Percentiles rank a stretch among this genome's conserved stretches.
Evolutionary conservation across 2,797 vertebrate species (phyloP).

Genomic region (Pangasius djambal): DNA sequence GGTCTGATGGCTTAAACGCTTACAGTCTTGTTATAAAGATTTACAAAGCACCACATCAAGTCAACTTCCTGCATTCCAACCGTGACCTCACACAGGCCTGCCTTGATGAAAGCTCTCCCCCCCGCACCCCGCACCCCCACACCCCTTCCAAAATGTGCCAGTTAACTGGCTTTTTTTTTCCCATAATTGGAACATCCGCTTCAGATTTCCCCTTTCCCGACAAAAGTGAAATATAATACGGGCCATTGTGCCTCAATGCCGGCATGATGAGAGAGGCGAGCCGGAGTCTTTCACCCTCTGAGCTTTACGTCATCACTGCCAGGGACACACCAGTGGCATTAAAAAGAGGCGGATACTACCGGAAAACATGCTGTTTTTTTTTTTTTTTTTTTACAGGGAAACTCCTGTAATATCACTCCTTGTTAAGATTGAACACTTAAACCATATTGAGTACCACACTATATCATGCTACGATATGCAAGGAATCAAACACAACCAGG

Average conservation of each 20-base stretch:
- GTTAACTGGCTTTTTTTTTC: constrained; percentile 27
- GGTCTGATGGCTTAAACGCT: constrained; percentile 44
- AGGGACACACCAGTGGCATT: not conserved
- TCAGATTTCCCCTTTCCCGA: constrained; percentile 53
- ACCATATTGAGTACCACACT: not conserved
- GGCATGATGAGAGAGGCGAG: constrained; percentile 26
- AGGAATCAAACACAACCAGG: not conserved
- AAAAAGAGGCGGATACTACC: not conserved
- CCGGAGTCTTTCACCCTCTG: constrained; percentile 61
- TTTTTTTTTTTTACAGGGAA: not conserved
- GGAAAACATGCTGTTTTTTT: not conserved
- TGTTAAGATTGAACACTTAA: not conserved
- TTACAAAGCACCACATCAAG: constrained; percentile 58
- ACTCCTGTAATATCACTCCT: not conserved
- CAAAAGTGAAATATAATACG: constrained; percentile 57
- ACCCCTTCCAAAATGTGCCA: constrained; percentile 9
- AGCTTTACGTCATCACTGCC: constrained; percentile 33
- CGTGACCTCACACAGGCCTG: constrained; percentile 52
- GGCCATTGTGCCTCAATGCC: constrained; percentile 44
- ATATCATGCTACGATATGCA: not conserved
- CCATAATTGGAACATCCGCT: constrained; percentile 56
- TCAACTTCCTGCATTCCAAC: constrained; percentile 56
- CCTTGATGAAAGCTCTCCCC: constrained; percentile 54
- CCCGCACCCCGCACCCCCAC: not conserved
- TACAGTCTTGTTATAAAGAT: constrained; percentile 53